Base-by-base conservation (phyloP, 2,797 vertebrate species). In the Acanthurus lineatus region DNA sequence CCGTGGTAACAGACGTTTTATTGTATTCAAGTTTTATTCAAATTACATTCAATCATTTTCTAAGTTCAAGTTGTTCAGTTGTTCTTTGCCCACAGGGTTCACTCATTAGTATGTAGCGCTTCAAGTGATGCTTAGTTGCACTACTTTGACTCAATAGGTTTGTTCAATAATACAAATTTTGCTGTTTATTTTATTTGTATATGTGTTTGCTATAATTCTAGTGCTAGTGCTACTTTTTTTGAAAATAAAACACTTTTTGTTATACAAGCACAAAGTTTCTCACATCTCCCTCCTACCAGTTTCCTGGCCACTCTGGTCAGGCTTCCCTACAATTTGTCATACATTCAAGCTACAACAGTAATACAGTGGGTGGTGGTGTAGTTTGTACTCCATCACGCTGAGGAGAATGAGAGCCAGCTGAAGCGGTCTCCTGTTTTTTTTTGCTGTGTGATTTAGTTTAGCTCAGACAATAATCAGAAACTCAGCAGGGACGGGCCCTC, bases 401-500 rank as follows among this genome's bases (percentile, higher is more conserved):
- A 72, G 57, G 45, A 76, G 54, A 79, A 79, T 71, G 48, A 84
- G 70, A 75, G 70, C 15, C 10, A 35, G 51, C 63, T 68, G 22
- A 70, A 72, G 45, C 56, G 49, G 63, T 69, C 35, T 11, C 6
- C 44, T 71, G 22, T 66, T 35, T 35, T 35, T 35, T 35, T 35
- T 77, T 69, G 10, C 19, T 14, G 15, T 73, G 75, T 53, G 61
- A 75, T 79, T 71, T 64, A 54, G 44, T 67, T 76, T 10, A 77
- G 59, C 66, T 82, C 73, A 68, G 52, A 84, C 49, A 20, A 81
- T 82, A 73, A 87, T 89, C 76, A 79, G 51, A 73, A 68, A 45
- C 68, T 67, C 54, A 53, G 51, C 63, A 42, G 54, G 63, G 61
- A 70, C 69, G 52, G 70, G 11, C 58, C 53, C 47, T 77, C 61